Evolutionary conservation across 2,888 invertebrate genomes (phyloP).

Genomic region (Drosophila eohydei): DNA sequence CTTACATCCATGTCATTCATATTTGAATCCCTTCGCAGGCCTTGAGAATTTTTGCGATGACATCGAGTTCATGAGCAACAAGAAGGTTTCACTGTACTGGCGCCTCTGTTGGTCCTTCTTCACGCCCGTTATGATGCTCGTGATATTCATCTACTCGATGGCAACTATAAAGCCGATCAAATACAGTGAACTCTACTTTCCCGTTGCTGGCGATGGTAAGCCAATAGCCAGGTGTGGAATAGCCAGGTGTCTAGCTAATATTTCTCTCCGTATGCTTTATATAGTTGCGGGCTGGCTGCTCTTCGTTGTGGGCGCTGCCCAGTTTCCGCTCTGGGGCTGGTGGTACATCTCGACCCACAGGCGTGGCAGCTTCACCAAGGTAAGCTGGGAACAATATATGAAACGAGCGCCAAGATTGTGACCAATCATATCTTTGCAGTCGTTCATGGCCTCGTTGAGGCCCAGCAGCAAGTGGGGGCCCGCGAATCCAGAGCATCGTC

Average conservation of each 20-base stretch:
- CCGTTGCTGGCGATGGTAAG: constrained; percentile 87
- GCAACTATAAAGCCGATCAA: constrained; percentile 86
- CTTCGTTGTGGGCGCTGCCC: constrained; percentile 85
- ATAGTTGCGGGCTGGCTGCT: constrained; percentile 86
- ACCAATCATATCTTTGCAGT: constrained; percentile 50
- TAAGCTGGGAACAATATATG: constrained; percentile 24
- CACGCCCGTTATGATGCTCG: constrained; percentile 89
- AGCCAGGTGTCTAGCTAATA: background rate
- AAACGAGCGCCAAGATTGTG: too few relatives aligned
- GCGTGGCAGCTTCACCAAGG: constrained; percentile 55
- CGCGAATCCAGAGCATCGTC: constrained; percentile 85
- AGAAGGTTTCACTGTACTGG: constrained; percentile 89
- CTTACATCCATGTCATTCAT: background rate
- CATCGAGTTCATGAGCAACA: constrained; percentile 91
- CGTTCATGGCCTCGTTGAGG: constrained; percentile 85
- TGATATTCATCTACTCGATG: constrained; percentile 90
- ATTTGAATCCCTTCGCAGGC: constrained; percentile 81
- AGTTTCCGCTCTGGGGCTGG: constrained; percentile 86
- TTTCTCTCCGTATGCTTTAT: constrained; percentile 41
- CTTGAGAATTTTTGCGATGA: constrained; percentile 88
- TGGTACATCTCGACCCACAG: constrained; percentile 72
- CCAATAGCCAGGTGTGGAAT: background rate
- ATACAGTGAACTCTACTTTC: constrained; percentile 87
- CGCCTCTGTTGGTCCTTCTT: constrained; percentile 90
- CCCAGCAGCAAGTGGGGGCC: constrained; percentile 88